These are phyloP conservation scores for Pristionchus entomophagus DNA, from an alignment of 2,888 invertebrate genomes.

Conservation along the genomic window DNA sequence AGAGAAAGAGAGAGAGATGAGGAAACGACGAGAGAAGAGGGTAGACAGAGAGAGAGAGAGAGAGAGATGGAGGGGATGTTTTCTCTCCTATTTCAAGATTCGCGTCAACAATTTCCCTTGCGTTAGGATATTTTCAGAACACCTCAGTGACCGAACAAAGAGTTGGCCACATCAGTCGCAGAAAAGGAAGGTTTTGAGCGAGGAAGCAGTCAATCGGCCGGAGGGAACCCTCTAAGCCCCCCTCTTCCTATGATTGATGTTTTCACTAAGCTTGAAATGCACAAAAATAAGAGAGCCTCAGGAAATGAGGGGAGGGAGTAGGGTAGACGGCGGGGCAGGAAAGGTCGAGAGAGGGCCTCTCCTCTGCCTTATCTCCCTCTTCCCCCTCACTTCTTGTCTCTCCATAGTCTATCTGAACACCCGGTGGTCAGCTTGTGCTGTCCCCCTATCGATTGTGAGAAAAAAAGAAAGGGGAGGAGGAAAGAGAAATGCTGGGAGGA, in stretches of 20 bases:
- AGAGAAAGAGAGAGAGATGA: neutral
- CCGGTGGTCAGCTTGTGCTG: slow-evolving; percentile 1
- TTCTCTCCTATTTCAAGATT: neutral
- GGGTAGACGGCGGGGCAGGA: neutral
- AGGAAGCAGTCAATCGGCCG: neutral
- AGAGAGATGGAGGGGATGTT: neutral
- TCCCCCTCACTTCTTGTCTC: neutral
- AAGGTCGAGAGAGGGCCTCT: neutral
- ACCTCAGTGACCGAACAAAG: too few species aligned
- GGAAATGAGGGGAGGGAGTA: neutral
- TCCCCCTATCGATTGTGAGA: neutral
- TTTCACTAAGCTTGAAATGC: neutral
- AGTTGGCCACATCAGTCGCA: too few species aligned
- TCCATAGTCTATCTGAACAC: neutral
- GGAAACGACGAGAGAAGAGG: neutral
- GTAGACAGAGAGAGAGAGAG: too few species aligned
- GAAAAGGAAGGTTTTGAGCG: too few species aligned
- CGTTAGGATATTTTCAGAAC: neutral
- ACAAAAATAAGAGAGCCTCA: neutral
- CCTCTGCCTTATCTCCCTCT: neutral
- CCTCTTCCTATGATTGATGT: neutral
- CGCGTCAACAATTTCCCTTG: neutral
- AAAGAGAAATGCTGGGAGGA: too few species aligned
- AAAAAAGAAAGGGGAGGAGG: neutral
- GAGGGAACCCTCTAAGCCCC: neutral